Base-by-base conservation (phyloP, 1,140 invertebrate genomes). In the Gonatopus flavifemur region DNA sequence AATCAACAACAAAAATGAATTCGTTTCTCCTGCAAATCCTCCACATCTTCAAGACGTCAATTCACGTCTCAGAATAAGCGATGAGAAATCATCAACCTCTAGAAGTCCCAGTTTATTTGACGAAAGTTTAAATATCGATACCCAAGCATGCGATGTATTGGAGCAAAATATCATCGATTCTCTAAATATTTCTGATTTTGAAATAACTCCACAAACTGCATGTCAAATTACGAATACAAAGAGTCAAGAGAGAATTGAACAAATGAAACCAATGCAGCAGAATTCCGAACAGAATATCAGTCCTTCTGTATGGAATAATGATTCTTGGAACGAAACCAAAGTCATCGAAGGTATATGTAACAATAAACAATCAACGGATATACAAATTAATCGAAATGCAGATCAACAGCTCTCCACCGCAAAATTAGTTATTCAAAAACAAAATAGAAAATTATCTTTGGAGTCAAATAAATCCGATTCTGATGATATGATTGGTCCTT, bases 141-240 rank as follows among this genome's bases (percentile, higher is more conserved):
- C 61, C 3, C 73, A 76, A 42, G 64, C 75, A 21, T 73, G 52
- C 20, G 65, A 71, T 38, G 49, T 71, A 18, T 59, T 79, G 10
- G 76, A 78, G 7, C 60, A 75, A 58, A 77, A 77, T 62, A 48
- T 76, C 2, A 43, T 72, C 4, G 69, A 67, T 36, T 60, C 59
- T 19, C 21, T 57, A 1, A 50, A 62, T 37, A 41, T 64, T 3
- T 49, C 59, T 16, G 61, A 58, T 18, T 65, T 68, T 16, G 67
- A 70, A 30, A 59, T 62, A 16, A 49, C 39, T 8, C 49, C n/a
- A n/a, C n/a, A n/a, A n/a, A n/a, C n/a, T n/a, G n/a, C n/a, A n/a
- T n/a, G 1, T 53, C 32, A 30, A 42, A 31, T 41, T 12, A 24
- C 1, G n/a, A 22, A n/a, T 10, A n/a, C 12, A 16, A 28, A 19